Evolutionary conservation across 2,797 vertebrate species (phyloP).

Genomic region (Benthosema pterotum): DNA sequence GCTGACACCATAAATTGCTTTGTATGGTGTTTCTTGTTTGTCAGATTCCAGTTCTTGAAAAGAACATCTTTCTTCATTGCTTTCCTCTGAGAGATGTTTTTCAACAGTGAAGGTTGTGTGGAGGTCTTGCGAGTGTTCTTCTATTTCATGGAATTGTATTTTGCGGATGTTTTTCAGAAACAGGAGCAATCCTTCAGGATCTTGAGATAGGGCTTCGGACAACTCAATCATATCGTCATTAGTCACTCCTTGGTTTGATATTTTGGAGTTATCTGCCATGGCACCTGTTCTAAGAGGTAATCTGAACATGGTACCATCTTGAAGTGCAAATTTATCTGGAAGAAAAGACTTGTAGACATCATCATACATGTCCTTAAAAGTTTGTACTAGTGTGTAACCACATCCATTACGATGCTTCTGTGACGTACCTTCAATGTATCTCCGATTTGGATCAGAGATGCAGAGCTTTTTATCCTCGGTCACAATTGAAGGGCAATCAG

Average conservation of each 20-base stretch:
- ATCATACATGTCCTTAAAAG: constrained; percentile 76
- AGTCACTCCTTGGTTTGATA: constrained; percentile 67
- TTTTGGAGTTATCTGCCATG: constrained; percentile 72
- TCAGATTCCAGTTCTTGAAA: constrained; percentile 61
- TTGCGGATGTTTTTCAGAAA: constrained; percentile 83
- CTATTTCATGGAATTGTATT: constrained; percentile 69
- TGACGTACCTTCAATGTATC: constrained; percentile 69
- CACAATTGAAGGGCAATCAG: constrained; percentile 87
- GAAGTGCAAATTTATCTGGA: constrained; percentile 77
- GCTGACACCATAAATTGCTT: constrained; percentile 59
- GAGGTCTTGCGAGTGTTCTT: constrained; percentile 15
- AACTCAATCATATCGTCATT: constrained; percentile 66
- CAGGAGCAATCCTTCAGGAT: constrained; percentile 81
- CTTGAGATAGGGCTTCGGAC: constrained; percentile 59
- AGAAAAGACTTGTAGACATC: constrained; percentile 86
- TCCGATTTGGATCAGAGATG: constrained; percentile 83
- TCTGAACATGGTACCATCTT: constrained; percentile 84
- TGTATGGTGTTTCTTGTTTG: constrained; percentile 12
- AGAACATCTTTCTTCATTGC: constrained; percentile 31
- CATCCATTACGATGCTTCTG: constrained; percentile 66
- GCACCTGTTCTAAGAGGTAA: constrained; percentile 78
- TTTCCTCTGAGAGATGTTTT: constrained; percentile 52
- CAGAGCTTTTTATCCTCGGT: constrained; percentile 81
- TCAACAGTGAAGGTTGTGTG: constrained; percentile 65
- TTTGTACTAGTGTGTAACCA: constrained; percentile 69